Conservation (phyloP, 2,113 vertebrate species). For the Solea senegalensis region DNA sequence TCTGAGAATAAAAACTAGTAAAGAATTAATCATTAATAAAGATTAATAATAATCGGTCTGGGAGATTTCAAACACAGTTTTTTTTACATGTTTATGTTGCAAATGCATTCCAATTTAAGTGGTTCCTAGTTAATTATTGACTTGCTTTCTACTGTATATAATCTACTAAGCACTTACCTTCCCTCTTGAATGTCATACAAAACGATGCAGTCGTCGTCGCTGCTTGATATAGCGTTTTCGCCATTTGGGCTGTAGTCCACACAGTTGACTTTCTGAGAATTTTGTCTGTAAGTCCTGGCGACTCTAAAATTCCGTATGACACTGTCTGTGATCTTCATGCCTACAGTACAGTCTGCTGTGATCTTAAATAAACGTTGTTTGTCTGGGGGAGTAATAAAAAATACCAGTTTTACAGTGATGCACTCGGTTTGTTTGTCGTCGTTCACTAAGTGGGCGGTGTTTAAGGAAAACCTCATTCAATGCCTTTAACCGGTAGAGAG, state of each 20-base stretch:
- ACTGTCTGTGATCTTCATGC: constrained; percentile 95
- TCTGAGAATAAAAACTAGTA: too few relatives aligned
- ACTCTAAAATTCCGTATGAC: constrained; percentile 95
- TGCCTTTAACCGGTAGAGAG: rapidly evolving
- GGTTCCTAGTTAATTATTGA: too few relatives aligned
- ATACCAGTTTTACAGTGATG: rapidly evolving
- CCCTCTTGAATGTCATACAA: constrained; percentile 96
- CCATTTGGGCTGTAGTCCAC: constrained; percentile 96
- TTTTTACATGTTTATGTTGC: too few relatives aligned
- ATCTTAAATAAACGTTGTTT: not conserved
- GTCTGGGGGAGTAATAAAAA: not conserved
- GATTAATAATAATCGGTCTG: too few relatives aligned
- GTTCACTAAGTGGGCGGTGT: constrained; percentile 22
- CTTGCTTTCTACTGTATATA: too few relatives aligned
- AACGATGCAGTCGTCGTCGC: constrained; percentile 97
- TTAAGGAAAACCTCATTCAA: not conserved
- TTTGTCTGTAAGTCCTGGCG: constrained; percentile 92
- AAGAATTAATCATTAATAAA: too few relatives aligned
- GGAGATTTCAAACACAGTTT: too few relatives aligned
- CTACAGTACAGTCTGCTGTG: not conserved
- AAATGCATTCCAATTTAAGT: too few relatives aligned
- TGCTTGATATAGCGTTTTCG: constrained; percentile 94
- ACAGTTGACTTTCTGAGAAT: constrained; percentile 95
- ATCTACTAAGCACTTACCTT: constrained; percentile 82
- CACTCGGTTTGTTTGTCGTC: rapidly evolving